A percentile compares a stretch with the other conserved stretches of the same genome.
These are phyloP conservation scores for Drosophila emarginata DNA, from an alignment of 2,888 invertebrate genomes.

Conservation along the genomic window DNA sequence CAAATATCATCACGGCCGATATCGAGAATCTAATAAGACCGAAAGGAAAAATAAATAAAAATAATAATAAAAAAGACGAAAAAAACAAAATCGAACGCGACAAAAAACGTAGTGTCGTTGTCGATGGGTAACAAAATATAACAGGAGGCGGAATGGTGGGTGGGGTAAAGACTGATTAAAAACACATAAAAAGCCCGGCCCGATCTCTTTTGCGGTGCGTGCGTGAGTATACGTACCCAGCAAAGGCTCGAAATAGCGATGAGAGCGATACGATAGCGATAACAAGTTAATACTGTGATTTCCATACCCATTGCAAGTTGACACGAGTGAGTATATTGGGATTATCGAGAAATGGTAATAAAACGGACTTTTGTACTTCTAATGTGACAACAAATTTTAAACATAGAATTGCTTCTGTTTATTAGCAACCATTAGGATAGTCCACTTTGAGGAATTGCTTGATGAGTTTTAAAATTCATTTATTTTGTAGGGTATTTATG, in stretches of 20 bases:
- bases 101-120: neutral
- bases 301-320: neutral
- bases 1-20: conserved; percentile 4
- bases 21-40: conserved; percentile 36
- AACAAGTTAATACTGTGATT: conserved; percentile 7
- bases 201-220: conserved; percentile 1
- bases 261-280: conserved; percentile 5
- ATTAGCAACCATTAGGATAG: no score
- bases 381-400: neutral
- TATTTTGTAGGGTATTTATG: no score
- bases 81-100: conserved; percentile 18
- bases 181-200: neutral
- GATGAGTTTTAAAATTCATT: no score
- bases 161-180: conserved; percentile 2
- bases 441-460: no score
- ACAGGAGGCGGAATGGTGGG: neutral
- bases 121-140: neutral
- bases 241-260: neutral
- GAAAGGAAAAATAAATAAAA: conserved; percentile 13
- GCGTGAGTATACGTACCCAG: neutral
- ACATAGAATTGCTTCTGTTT: neutral
- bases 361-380: neutral
- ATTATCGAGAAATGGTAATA: neutral
- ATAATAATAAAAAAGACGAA: conserved; percentile 20
- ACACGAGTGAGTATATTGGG: neutral